A percentile compares a stretch with the other conserved stretches of the same genome.
These are phyloP conservation scores for Protaetia brevitarsis DNA, from an alignment of 1,140 invertebrate species.

Conservation along the genomic window DNA sequence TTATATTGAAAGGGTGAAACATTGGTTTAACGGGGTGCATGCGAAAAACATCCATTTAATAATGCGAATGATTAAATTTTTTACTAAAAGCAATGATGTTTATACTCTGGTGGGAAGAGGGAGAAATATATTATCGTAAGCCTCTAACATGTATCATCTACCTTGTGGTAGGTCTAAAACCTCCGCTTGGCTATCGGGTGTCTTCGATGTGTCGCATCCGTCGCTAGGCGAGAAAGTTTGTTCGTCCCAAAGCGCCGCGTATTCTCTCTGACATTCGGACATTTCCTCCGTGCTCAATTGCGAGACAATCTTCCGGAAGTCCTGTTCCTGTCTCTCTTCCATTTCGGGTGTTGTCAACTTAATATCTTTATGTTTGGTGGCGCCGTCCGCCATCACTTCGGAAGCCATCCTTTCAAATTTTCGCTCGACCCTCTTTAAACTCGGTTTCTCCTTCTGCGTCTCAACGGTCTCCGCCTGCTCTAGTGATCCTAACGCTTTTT, in stretches of 20 bases:
- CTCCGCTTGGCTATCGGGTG: conserved; percentile 47
- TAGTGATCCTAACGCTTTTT: conserved; percentile 45
- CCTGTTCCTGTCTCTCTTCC: conserved; percentile 49
- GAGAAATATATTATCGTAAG: not conserved
- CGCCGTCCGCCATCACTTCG: conserved; percentile 41
- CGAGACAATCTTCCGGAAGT: conserved; percentile 52
- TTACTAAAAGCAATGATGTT: conserved; percentile 18
- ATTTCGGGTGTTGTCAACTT: conserved; percentile 45
- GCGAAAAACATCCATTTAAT: conserved; percentile 7
- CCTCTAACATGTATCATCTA: conserved; percentile 42
- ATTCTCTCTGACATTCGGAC: conserved; percentile 49
- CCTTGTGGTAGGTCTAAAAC: conserved; percentile 49
- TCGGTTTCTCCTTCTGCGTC: conserved; percentile 31
- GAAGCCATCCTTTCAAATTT: conserved; percentile 59
- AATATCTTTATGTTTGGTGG: conserved; percentile 40
- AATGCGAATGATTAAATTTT: not conserved
- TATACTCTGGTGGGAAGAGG: conserved; percentile 5
- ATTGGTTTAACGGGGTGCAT: conserved; percentile 18
- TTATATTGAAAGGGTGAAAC: not conserved
- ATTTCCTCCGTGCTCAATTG: conserved; percentile 53
- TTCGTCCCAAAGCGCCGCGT: conserved; percentile 51
- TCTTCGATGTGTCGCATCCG: conserved; percentile 48
- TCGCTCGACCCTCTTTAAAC: conserved; percentile 52
- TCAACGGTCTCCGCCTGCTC: conserved; percentile 34
- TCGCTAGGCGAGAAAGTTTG: conserved; percentile 49